These are phyloP conservation scores for Ahaetulla prasina DNA, from an alignment of 2,113 vertebrate species.

Conservation along the genomic window DNA sequence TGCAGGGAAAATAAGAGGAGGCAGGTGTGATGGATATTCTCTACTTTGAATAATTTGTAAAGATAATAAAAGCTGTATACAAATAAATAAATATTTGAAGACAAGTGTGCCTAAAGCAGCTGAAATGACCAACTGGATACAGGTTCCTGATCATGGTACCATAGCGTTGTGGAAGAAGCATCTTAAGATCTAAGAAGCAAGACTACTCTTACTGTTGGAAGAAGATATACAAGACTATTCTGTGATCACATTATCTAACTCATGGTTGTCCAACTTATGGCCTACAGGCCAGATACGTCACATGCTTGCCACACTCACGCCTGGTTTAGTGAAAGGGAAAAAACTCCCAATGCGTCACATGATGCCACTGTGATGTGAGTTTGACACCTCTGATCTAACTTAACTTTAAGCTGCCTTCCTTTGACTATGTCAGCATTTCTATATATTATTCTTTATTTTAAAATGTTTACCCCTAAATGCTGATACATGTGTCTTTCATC, in stretches of 20 bases:
- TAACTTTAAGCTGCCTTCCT: background rate
- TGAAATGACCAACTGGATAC: background rate
- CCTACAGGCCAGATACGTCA: too few relatives aligned
- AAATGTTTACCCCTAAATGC: background rate
- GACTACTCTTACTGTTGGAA: background rate
- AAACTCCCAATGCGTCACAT: too few relatives aligned
- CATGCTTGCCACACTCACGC: too few relatives aligned
- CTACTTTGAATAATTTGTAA: background rate
- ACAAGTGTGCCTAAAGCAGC: background rate
- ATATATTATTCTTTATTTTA: background rate
- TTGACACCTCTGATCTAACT: background rate
- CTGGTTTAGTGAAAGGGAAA: too few relatives aligned
- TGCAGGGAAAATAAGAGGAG: background rate
- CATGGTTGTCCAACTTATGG: too few relatives aligned
- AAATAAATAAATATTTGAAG: background rate
- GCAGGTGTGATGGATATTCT: background rate
- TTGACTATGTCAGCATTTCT: background rate
- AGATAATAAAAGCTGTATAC: background rate
- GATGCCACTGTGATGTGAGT: too few relatives aligned
- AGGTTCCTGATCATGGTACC: background rate
- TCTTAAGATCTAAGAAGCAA: background rate
- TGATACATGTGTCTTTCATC: background rate
- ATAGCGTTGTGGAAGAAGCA: background rate
- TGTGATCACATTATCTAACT: background rate
- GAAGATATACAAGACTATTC: background rate